These are phyloP conservation scores for Sciurus carolinensis DNA, from an alignment of 2,797 vertebrate species.

Conservation along the genomic window DNA sequence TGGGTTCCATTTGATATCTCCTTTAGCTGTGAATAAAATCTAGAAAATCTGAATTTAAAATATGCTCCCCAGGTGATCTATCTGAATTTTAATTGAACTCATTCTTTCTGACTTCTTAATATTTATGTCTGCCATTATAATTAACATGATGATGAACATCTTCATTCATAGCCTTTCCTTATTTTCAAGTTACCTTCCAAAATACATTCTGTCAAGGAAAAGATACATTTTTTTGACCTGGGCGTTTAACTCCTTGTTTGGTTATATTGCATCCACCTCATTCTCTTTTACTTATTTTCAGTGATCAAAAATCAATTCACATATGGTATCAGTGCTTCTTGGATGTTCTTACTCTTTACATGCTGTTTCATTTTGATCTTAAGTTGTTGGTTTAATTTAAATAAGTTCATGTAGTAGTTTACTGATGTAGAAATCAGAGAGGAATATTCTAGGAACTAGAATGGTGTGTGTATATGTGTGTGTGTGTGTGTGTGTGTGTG, in stretches of 20 bases:
- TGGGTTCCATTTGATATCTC: neutral
- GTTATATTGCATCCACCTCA: neutral
- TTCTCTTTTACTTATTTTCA: neutral
- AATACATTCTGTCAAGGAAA: neutral
- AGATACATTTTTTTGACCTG: neutral
- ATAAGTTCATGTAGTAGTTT: neutral
- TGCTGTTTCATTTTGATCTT: conserved; percentile 21
- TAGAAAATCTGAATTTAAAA: neutral
- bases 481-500: too few species aligned
- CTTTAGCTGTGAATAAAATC: neutral
- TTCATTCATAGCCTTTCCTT: neutral
- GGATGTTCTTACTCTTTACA: neutral
- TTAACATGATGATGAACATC: neutral
- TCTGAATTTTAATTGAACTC: conserved; percentile 22
- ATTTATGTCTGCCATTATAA: neutral
- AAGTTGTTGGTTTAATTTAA: neutral
- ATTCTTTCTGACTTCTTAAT: neutral
- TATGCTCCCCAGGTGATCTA: neutral
- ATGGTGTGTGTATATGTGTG: too few species aligned
- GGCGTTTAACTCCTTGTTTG: neutral
- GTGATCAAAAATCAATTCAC: neutral
- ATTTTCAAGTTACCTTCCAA: neutral
- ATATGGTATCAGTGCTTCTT: neutral
- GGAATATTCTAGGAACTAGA: neutral
- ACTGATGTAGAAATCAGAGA: neutral